Percentiles rank a stretch among this genome's conserved stretches.
Evolutionary conservation across 1,140 invertebrate species (phyloP).

Genomic region (Centruroides vittatus): DNA sequence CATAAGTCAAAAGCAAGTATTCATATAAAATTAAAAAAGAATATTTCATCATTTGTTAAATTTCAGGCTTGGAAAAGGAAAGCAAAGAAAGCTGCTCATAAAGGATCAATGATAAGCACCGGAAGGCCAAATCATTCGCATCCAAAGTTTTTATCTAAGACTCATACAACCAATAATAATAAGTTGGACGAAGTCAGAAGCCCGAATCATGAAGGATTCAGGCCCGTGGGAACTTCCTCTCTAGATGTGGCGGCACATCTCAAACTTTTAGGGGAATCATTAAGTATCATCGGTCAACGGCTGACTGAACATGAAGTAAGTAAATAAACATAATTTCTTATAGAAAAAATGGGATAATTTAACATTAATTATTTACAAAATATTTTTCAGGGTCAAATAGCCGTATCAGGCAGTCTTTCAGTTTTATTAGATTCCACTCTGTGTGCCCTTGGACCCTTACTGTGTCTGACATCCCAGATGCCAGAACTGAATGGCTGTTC

Average conservation of each 20-base stretch:
- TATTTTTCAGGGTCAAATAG: conserved; percentile 62
- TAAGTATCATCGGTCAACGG: conserved; percentile 80
- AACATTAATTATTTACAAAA: conserved; percentile 16
- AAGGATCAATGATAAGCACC: conserved; percentile 34
- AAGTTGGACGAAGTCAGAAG: conserved; percentile 13
- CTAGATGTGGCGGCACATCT: conserved; percentile 86
- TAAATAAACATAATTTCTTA: background rate
- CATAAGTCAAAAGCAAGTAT: too few relatives aligned
- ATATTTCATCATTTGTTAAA: background rate
- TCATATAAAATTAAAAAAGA: too few relatives aligned
- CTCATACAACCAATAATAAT: background rate
- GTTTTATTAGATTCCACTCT: conserved; percentile 86
- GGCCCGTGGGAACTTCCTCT: conserved; percentile 58
- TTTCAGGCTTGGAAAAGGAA: conserved; percentile 55
- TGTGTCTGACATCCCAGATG: conserved; percentile 73
- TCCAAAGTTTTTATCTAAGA: background rate
- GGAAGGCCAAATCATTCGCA: conserved; percentile 26
- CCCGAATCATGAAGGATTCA: conserved; percentile 18
- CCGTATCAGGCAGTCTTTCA: conserved; percentile 82
- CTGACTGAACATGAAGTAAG: conserved; percentile 77
- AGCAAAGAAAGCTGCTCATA: conserved; percentile 48
- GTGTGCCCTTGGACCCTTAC: conserved; percentile 77
- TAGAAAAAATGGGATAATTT: background rate
- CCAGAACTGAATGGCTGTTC: conserved; percentile 57
- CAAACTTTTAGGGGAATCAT: conserved; percentile 78